Evolutionary conservation across 1,140 invertebrate species (phyloP), one percentile per base, ranked within the genome.

Genomic region (Dermatophagoides farinae): DNA sequence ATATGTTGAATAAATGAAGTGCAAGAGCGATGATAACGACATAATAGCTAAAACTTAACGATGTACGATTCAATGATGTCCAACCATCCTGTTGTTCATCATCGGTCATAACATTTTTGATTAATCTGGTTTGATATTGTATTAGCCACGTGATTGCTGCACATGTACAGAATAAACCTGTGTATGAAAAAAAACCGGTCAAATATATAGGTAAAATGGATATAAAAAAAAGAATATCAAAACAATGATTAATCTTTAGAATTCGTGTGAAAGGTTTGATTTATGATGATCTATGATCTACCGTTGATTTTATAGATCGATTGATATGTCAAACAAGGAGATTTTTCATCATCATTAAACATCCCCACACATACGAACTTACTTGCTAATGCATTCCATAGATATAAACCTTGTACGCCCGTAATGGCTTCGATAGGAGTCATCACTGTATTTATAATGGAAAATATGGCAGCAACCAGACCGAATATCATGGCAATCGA

Each of bases 21-120:
- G 82, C 72, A 10, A 79, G 75, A 2, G 84, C 80, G 20, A 79
- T 80, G 1, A 85, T 80, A 8, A 86, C 79, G 62, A 88, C 77
- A 80, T 82, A 86, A 72, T 84, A 87, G n/a, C 84, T 86, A 69
- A 80, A 82, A 62, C 82, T 82, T 20, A 85, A 72, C 62, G 78
- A 75, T 1, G 82, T 80, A 61, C 78, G 77, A 57, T 77, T 79
- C 64, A 80, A 75, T 11, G 82, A 82, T 16, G 75, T 79, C 84
- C 85, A 88, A 61, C 78, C 77, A 63, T 82, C 80, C 18, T 79
- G 75, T 43, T 78, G 74, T 65, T 87, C 82, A 66, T 86, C 82
- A 61, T 79, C 76, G 10, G 80, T 79, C 71, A 90, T 75, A 8
- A 88, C 82, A 70, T 87, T 88, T 63, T 78, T 71, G 60, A 82